phyloP scores from a whole-genome alignment of 2,888 invertebrate species.

The Tridacna gigas region DNA sequence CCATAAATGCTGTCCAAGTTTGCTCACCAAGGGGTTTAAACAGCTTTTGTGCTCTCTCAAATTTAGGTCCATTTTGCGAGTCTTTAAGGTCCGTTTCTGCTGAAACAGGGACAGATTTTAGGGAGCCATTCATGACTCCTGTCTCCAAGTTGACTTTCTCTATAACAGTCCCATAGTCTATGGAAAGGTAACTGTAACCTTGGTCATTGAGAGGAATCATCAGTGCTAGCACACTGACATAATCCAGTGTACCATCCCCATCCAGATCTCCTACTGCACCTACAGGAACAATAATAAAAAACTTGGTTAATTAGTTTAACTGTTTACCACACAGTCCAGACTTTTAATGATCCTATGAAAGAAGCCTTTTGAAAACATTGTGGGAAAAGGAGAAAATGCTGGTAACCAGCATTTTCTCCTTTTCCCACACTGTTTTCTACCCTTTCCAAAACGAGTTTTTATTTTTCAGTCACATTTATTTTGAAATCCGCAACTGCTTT shows the following conservation, averaged over 20 bases:
- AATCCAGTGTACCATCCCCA: slow-evolving; percentile 59
- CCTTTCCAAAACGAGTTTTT: too few relatives aligned
- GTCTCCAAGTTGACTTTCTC: slow-evolving; percentile 48
- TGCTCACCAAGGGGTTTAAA: slow-evolving; percentile 37
- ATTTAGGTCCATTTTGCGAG: background rate
- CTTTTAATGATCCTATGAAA: too few relatives aligned
- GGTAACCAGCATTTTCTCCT: background rate
- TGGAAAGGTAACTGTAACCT: slow-evolving; percentile 3
- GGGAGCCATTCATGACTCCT: slow-evolving; percentile 5
- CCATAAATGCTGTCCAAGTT: slow-evolving; percentile 56
- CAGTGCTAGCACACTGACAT: slow-evolving; percentile 36
- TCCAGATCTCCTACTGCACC: slow-evolving; percentile 59
- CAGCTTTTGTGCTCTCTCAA: slow-evolving; percentile 3
- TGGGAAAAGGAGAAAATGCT: slow-evolving; percentile 4
- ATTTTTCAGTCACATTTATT: too few relatives aligned
- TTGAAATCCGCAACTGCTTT: too few relatives aligned
- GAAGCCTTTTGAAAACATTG: too few relatives aligned
- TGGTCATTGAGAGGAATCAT: slow-evolving; percentile 7
- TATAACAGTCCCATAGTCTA: slow-evolving; percentile 14
- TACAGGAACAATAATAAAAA: slow-evolving; percentile 19
- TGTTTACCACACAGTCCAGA: too few relatives aligned
- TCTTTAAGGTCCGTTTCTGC: slow-evolving; percentile 17
- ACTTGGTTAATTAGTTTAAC: too few relatives aligned
- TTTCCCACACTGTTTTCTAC: too few relatives aligned
- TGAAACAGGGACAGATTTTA: slow-evolving; percentile 30